A percentile compares a stretch with the other conserved stretches of the same genome.
Evolutionary conservation across 1,140 invertebrate genomes (phyloP).

Genomic region (Artemia franciscana): DNA sequence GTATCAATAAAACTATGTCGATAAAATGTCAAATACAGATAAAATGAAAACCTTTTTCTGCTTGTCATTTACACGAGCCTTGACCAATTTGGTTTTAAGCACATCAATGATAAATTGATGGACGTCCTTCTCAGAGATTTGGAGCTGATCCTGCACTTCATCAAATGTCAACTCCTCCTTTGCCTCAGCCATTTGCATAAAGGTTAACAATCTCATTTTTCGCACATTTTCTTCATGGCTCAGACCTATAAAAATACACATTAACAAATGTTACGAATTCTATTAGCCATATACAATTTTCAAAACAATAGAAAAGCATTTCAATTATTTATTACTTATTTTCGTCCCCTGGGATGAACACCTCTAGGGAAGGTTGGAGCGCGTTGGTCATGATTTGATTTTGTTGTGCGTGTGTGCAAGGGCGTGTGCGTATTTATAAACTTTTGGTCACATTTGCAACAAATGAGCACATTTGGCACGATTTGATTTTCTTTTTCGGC

Average conservation of each 20-base stretch:
- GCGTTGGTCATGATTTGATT: too few species aligned
- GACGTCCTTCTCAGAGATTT: constrained; percentile 62
- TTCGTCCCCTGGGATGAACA: too few species aligned
- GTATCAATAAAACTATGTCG: not conserved
- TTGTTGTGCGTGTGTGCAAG: too few species aligned
- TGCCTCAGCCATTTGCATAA: constrained; percentile 86
- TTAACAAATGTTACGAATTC: too few species aligned
- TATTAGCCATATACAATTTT: too few species aligned
- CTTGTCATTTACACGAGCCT: constrained; percentile 77
- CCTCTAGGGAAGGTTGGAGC: too few species aligned
- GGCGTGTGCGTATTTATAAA: too few species aligned
- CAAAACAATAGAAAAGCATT: too few species aligned
- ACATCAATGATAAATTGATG: constrained; percentile 93
- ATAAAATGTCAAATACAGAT: not conserved
- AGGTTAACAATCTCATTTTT: constrained; percentile 85
- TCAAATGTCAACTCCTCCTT: constrained; percentile 74
- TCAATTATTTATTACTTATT: too few species aligned
- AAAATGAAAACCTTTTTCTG: constrained; percentile 59
- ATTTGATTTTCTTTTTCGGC: too few species aligned
- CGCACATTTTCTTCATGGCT: constrained; percentile 86
- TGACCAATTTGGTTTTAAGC: constrained; percentile 74
- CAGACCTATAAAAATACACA: constrained; percentile 30
- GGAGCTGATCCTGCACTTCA: constrained; percentile 60
- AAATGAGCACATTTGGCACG: too few species aligned
- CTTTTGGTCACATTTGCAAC: too few species aligned